A percentile compares a stretch with the other conserved stretches of the same genome.
phyloP scores from a whole-genome alignment of 2,113 vertebrate genomes.

The Gavialis gangeticus region DNA sequence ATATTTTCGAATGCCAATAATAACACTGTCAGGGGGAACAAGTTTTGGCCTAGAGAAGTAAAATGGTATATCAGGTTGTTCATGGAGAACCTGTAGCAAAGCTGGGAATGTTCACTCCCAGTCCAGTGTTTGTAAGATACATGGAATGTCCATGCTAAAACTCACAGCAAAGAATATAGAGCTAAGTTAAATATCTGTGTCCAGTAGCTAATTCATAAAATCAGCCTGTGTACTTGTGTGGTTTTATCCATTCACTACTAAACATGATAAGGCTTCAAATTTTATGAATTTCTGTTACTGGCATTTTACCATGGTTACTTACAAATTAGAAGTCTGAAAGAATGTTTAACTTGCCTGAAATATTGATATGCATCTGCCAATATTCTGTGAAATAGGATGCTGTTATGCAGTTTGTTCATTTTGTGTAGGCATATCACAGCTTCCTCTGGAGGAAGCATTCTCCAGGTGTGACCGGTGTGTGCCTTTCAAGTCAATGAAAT shows the following conservation, averaged over 20 bases:
- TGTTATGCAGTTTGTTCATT: not conserved
- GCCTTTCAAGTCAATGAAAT: not conserved
- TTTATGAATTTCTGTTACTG: not conserved
- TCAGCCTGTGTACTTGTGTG: not conserved
- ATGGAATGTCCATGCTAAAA: not conserved
- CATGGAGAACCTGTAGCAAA: not conserved
- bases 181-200: not conserved
- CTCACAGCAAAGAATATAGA: not conserved
- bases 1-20: not conserved
- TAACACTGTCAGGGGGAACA: not conserved
- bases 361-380: not conserved
- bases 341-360: not conserved
- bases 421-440: not conserved
- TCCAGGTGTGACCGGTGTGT: not conserved
- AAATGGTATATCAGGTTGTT: not conserved
- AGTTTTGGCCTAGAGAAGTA: not conserved
- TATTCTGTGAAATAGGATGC: not conserved
- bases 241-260: not conserved
- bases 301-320: not conserved
- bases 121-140: not conserved
- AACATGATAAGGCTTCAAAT: not conserved
- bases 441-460: not conserved
- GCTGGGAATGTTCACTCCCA: not conserved
- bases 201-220: not conserved
- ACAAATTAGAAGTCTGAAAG: not conserved